These are phyloP conservation scores for Melipona beecheii DNA, from an alignment of 2,888 invertebrate genomes.

Conservation along the genomic window DNA sequence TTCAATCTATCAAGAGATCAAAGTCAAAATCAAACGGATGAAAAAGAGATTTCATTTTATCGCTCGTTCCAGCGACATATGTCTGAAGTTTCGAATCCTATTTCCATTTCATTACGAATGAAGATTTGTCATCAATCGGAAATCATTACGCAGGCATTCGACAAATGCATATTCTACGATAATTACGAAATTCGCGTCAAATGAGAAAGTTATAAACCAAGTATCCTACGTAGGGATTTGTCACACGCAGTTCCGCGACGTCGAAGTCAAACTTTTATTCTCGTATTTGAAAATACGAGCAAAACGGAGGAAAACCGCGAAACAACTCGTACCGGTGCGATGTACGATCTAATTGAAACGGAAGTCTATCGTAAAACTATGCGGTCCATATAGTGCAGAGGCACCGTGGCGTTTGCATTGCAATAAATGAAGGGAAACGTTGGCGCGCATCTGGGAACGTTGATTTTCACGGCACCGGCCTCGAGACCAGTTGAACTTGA, in stretches of 20 bases:
- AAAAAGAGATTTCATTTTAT: background rate
- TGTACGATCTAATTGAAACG: background rate
- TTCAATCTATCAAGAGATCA: too few species aligned
- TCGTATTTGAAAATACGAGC: background rate
- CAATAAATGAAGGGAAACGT: constrained; percentile 29
- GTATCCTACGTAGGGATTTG: background rate
- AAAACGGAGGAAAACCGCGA: background rate
- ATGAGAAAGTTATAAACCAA: background rate
- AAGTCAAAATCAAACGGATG: background rate
- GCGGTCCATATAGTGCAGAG: background rate
- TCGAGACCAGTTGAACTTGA: constrained; percentile 47
- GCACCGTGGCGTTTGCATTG: constrained; percentile 7
- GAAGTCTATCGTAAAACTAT: background rate
- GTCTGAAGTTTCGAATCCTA: background rate
- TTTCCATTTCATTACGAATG: background rate
- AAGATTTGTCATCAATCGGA: too few species aligned
- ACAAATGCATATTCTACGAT: background rate
- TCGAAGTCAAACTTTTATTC: background rate
- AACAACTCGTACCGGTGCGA: background rate
- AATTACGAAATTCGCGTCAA: background rate
- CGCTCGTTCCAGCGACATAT: background rate
- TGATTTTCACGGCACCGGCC: constrained; percentile 34
- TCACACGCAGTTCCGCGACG: background rate
- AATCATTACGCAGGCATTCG: background rate
- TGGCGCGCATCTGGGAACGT: constrained; percentile 22